phyloP scores from a whole-genome alignment of 2,113 vertebrate species.

The Poecilia latipinna region DNA sequence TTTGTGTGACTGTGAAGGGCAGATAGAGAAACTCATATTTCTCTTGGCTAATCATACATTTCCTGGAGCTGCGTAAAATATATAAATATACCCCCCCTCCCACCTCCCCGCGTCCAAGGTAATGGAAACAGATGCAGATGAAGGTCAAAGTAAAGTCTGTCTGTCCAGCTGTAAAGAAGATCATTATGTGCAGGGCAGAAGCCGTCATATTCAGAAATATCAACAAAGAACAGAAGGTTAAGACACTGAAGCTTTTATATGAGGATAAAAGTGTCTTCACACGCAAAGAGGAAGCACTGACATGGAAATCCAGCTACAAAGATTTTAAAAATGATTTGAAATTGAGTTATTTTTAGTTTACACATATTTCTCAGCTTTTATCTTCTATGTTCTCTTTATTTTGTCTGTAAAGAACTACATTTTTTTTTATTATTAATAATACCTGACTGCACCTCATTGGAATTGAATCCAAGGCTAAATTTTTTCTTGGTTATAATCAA shows the following conservation, averaged over 20 bases:
- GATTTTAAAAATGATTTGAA: not conserved
- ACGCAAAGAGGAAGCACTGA: not conserved
- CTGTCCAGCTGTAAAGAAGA: slow-evolving; percentile 42
- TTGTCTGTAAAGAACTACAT: not conserved
- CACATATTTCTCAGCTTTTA: not conserved
- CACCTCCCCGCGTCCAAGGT: slow-evolving; percentile 7
- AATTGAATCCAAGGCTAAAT: not conserved
- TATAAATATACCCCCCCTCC: not conserved
- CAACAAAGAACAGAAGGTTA: slow-evolving; percentile 45
- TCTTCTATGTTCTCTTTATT: not conserved
- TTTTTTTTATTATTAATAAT: not conserved
- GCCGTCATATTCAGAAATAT: slow-evolving; percentile 38
- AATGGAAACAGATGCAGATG: slow-evolving; percentile 44
- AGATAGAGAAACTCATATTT: slow-evolving; percentile 36
- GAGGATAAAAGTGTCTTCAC: slow-evolving; percentile 1
- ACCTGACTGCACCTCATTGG: not conserved
- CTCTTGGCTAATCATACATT: slow-evolving; percentile 43
- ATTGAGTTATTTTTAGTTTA: no score
- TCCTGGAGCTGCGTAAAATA: slow-evolving; percentile 33
- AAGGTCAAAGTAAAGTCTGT: slow-evolving; percentile 61
- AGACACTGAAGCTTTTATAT: slow-evolving; percentile 37
- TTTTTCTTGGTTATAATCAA: no score
- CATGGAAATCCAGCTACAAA: not conserved
- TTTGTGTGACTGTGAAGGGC: slow-evolving; percentile 27
- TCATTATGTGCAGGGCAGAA: slow-evolving; percentile 51